Base-by-base conservation (phyloP, 2,797 vertebrate genomes). In the Falco berigora region DNA sequence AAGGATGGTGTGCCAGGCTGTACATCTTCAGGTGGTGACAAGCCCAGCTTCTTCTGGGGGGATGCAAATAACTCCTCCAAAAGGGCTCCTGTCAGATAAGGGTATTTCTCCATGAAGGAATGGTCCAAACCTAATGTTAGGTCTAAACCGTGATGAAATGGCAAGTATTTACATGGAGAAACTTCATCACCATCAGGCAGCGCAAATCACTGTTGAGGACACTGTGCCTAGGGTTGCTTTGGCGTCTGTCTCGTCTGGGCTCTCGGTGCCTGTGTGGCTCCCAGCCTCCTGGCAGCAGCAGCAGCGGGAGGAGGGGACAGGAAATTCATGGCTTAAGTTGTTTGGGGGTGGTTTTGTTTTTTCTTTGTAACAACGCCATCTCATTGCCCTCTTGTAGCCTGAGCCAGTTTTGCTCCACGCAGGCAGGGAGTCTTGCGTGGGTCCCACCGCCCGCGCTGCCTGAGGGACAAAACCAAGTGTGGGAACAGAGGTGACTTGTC, bases 401-500 rank as follows among this genome's bases (percentile, higher is more conserved):
- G 1, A 73, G 77, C 40, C 30, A 3, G 18, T 9, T 56, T 15
- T 52, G 52, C 52, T 62, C 68, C 11, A 4, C 8, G 32, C 47
- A 44, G 21, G 23, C 49, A 8, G 32, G 38, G 79, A 55, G 47
- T 49, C 58, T 87, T 12, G 8, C 1, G 3, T 66, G 64, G 53
- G 40, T 69, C 44, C 34, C 12, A 4, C 32, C 69, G 36, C 42
- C 17, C 2, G 36, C 0, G 2, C 84, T 72, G 91, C 62, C 38
- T 34, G 80, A 4, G 2, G 78, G 76, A 79, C 10, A 55, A 84
- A 93, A 27, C 63, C 42, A 13, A 58, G 40, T 22, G 17, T 83
- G 90, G 95, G 87, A 92, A 81, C 34, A 72, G 58, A 76, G 79
- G 78, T 87, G 38, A 8, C 25, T 95, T 88, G 82, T 87, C 47